Percentiles rank a stretch among this genome's conserved stretches.
These are phyloP conservation scores for Coryphaenoides rupestris DNA, from an alignment of 2,113 vertebrate genomes.

Conservation along the genomic window DNA sequence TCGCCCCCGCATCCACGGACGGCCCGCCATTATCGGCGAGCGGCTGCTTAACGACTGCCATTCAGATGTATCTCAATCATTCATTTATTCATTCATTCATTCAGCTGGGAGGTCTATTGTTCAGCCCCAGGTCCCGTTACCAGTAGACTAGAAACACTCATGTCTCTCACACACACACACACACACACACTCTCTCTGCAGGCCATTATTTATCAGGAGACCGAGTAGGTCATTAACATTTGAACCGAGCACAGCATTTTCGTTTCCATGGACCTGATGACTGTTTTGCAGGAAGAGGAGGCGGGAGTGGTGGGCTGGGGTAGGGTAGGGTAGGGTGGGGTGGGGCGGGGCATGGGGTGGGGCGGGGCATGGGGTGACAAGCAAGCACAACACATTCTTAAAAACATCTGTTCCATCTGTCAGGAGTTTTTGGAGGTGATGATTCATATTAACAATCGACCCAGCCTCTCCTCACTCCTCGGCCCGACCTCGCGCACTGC, in stretches of 20 bases:
- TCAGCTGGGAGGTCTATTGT: slow-evolving; percentile 6
- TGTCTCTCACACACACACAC: not conserved
- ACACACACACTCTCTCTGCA: slow-evolving; percentile 18
- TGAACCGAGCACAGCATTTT: slow-evolving; percentile 23
- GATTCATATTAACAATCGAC: no score
- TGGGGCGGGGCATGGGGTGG: no score
- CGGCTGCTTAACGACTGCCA: not conserved
- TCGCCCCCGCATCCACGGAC: slow-evolving; percentile 35
- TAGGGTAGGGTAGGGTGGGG: no score
- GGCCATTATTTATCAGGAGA: slow-evolving; percentile 27
- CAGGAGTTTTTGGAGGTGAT: no score
- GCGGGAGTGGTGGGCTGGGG: no score
- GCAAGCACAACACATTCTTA: no score
- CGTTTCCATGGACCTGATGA: not conserved
- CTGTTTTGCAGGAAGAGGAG: no score
- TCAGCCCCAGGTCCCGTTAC: not conserved
- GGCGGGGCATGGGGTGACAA: no score
- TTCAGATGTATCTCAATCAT: not conserved
- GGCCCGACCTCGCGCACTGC: no score
- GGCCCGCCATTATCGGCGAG: slow-evolving; percentile 16
- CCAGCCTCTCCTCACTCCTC: no score
- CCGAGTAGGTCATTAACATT: not conserved
- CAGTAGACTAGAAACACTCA: not conserved
- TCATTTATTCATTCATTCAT: no score
- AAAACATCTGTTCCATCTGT: no score